These are phyloP conservation scores for Anoncus sp. DNA, from an alignment of 2,888 invertebrate species.

Conservation along the genomic window DNA sequence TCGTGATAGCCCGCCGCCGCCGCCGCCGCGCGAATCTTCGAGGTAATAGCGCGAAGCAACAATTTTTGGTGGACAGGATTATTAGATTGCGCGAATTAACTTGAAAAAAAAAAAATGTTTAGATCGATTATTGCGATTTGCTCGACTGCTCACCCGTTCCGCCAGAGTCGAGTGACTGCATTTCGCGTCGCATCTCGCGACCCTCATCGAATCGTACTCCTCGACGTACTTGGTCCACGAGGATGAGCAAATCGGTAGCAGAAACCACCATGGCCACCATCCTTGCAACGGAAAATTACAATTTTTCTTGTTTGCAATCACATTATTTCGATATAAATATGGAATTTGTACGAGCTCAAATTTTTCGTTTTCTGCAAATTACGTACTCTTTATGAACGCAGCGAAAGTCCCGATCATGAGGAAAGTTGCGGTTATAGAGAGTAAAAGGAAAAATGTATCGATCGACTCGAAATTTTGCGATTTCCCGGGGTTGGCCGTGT, in stretches of 20 bases:
- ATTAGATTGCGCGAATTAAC: neutral
- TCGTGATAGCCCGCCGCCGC: too few relatives aligned
- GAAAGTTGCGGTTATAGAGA: neutral
- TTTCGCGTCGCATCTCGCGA: slow-evolving; percentile 86
- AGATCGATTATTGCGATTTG: too few relatives aligned
- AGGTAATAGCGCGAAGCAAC: too few relatives aligned
- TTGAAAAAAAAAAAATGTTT: too few relatives aligned
- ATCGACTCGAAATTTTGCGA: neutral
- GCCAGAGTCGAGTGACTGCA: slow-evolving; percentile 84
- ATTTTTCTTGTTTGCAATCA: slow-evolving; percentile 9
- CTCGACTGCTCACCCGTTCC: slow-evolving; percentile 70
- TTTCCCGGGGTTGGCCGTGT: slow-evolving; percentile 26
- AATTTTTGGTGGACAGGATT: neutral
- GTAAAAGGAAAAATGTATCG: neutral
- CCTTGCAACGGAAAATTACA: slow-evolving; percentile 64
- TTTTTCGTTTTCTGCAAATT: neutral
- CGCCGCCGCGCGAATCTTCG: too few relatives aligned
- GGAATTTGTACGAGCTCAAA: too few relatives aligned
- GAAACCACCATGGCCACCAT: slow-evolving; percentile 76
- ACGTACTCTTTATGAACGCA: slow-evolving; percentile 58
- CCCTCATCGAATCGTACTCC: slow-evolving; percentile 84
- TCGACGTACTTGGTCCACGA: slow-evolving; percentile 80
- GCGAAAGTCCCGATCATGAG: slow-evolving; percentile 33
- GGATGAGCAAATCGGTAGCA: slow-evolving; percentile 73
- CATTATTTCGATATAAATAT: neutral